Percentiles rank a stretch among this genome's conserved stretches.
phyloP scores from a whole-genome alignment of 2,797 vertebrate genomes.

The Bucorvus abyssinicus region DNA sequence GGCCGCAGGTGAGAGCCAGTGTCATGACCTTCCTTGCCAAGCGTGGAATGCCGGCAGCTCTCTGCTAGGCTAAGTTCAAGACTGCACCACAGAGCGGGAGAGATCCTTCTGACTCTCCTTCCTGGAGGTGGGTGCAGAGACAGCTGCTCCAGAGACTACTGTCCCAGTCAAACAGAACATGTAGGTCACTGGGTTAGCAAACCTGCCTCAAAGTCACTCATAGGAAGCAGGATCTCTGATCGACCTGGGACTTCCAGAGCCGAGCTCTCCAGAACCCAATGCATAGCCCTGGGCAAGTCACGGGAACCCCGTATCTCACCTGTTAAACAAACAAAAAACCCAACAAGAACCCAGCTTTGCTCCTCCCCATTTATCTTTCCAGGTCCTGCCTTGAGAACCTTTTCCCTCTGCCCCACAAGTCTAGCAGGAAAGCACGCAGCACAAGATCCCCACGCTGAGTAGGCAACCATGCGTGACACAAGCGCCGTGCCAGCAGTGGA shows the following conservation, averaged over 20 bases:
- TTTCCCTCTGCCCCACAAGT: background rate
- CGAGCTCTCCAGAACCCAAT: background rate
- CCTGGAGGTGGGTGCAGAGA: background rate
- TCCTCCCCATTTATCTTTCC: background rate
- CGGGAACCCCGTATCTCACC: background rate
- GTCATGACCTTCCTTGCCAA: background rate
- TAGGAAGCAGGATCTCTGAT: accelerated
- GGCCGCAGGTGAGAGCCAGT: background rate
- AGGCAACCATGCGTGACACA: accelerated
- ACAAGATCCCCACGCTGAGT: accelerated
- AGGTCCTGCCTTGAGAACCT: background rate
- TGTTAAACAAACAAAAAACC: background rate
- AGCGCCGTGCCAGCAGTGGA: background rate
- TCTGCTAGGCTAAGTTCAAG: background rate
- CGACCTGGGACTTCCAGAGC: background rate
- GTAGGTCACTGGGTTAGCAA: constrained; percentile 36
- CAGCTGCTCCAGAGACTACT: background rate
- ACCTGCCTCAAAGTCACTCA: background rate
- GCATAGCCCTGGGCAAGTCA: background rate
- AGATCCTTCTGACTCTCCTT: background rate
- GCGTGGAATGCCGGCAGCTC: background rate
- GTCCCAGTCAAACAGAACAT: background rate
- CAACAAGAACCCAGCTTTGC: background rate
- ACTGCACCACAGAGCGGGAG: background rate
- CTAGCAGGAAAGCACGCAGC: accelerated